These are phyloP conservation scores for Gallinago undulata DNA, from an alignment of 2,113 vertebrate species.

Conservation along the genomic window DNA sequence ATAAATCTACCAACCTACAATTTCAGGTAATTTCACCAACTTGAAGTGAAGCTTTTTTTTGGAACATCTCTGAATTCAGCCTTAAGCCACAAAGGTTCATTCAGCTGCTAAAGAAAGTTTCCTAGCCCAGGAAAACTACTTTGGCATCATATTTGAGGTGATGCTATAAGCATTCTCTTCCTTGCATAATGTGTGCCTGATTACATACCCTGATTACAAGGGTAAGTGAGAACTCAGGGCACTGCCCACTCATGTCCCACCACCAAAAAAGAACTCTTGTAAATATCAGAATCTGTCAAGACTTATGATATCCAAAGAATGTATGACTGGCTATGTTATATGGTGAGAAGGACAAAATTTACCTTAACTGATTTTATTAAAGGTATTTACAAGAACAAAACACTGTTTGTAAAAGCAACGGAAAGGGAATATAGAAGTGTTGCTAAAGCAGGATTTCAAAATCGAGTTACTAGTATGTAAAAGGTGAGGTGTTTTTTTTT, in stretches of 20 bases:
- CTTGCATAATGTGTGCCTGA: not conserved
- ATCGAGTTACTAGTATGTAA: not conserved
- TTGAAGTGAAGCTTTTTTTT: not conserved
- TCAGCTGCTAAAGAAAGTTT: not conserved
- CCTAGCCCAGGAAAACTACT: not conserved
- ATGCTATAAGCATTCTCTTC: not conserved
- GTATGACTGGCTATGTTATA: accelerated
- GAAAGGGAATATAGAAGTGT: accelerated
- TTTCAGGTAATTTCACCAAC: not conserved
- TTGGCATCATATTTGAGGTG: not conserved
- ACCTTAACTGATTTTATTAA: not conserved
- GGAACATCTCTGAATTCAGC: not conserved
- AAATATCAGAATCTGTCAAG: not conserved
- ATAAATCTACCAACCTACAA: not conserved
- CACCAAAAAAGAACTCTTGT: not conserved
- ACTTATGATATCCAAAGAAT: not conserved
- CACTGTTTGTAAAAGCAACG: not conserved
- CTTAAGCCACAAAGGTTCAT: not conserved
- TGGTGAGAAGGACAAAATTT: not conserved
- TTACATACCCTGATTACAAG: not conserved
- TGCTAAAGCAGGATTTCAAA: not conserved
- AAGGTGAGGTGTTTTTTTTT: not conserved
- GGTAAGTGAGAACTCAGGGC: not conserved
- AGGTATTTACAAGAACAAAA: not conserved
- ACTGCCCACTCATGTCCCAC: not conserved